Evolutionary conservation across 2,888 invertebrate species (phyloP), one percentile per base, ranked within the genome.

Genomic region (Drosophila austrosaltans): DNA sequence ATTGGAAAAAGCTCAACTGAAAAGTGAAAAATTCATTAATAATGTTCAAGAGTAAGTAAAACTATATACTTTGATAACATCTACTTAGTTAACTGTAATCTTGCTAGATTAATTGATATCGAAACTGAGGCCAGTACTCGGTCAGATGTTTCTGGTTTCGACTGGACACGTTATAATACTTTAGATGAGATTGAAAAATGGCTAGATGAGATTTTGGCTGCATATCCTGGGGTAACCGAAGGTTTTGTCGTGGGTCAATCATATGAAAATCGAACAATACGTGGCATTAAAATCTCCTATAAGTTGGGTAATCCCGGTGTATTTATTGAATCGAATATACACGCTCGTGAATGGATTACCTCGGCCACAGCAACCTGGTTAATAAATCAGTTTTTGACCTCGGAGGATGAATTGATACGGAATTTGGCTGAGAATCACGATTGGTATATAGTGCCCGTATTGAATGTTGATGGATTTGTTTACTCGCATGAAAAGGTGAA

Each of bases 381-480:
- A 28, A 94, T 96, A n/a, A 94, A 96, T 75, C 93, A 95, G 89
- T 91, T 96, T 12, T 91, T 96, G 25, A 94, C 94, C 0, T 95
- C 94, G 58, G 87, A 82, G 0, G 94, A 95, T 81, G 85, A 93
- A 1, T 91, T 91, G 39, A 92, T 95, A 0, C 93, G 94, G 25
- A 85, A 91, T 1, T 90, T 96, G 79, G 94, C 95, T 3, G 94
- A 95, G 77, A 93, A 93, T 57, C 94, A 95, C 77, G 95, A 96
- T 76, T 96, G 96, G 95, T 95, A 96, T 82, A 93, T 96, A 69
- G 93, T 96, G 66, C 96, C 96, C 0, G 94, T 95, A 1, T 90
- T 94, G 0, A 96, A 96, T 89, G 95, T 96, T 28, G 96, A 96
- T 92, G 96, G 96, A 16, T 96, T 95, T 83, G 93, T 88, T 1